Evolutionary conservation across 2,888 invertebrate species (phyloP).

Genomic region (Cerastoderma edule): DNA sequence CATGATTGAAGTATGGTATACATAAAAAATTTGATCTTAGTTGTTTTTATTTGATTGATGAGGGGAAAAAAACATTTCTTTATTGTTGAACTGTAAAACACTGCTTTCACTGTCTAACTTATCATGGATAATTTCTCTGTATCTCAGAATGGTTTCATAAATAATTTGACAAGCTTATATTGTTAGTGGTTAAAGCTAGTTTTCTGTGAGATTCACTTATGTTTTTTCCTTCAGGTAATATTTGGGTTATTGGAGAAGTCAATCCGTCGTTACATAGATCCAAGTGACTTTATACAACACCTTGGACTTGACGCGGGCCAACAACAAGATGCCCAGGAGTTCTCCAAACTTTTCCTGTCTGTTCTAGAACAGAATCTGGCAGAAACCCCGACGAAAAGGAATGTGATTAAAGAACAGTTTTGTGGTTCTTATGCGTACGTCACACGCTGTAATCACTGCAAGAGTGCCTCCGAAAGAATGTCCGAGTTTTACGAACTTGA

Average conservation of each 20-base stretch:
- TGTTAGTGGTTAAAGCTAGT: too few relatives aligned
- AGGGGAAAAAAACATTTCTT: too few relatives aligned
- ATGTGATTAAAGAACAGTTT: constrained; percentile 85
- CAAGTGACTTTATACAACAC: constrained; percentile 86
- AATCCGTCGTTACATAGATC: constrained; percentile 86
- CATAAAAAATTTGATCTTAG: too few relatives aligned
- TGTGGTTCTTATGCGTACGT: constrained; percentile 85
- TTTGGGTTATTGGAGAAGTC: constrained; percentile 87
- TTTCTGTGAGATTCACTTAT: too few relatives aligned
- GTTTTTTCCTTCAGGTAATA: constrained; percentile 84
- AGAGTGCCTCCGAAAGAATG: constrained; percentile 85
- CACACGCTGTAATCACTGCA: constrained; percentile 85
- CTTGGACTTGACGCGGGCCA: constrained; percentile 86
- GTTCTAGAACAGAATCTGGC: constrained; percentile 86
- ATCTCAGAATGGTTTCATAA: too few relatives aligned
- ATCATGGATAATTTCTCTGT: too few relatives aligned
- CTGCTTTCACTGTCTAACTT: too few relatives aligned
- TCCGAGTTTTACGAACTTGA: constrained; percentile 87
- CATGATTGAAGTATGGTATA: too few relatives aligned
- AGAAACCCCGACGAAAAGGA: constrained; percentile 80
- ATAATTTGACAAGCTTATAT: too few relatives aligned
- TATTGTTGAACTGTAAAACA: too few relatives aligned
- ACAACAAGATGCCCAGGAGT: constrained; percentile 88
- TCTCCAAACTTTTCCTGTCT: constrained; percentile 87
- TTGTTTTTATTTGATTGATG: too few relatives aligned